Evolutionary conservation across 1,140 invertebrate genomes (phyloP).

Genomic region (Ditylenchus dipsaci): DNA sequence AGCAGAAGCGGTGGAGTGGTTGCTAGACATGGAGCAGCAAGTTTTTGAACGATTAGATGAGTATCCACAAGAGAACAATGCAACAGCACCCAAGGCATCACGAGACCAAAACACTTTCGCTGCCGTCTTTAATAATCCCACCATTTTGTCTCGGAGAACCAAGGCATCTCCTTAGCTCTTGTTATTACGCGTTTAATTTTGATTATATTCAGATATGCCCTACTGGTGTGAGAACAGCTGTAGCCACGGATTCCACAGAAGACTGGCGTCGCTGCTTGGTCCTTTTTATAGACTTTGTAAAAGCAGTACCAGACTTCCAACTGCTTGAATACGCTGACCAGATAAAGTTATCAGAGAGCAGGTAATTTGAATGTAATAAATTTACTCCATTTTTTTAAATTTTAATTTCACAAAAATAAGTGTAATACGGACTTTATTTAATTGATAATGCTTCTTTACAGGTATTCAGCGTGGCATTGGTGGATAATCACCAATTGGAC

Average conservation of each 20-base stretch:
- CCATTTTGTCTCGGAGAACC: background rate
- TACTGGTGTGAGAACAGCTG: slow-evolving; percentile 31
- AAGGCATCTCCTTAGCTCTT: background rate
- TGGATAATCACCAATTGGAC: slow-evolving; percentile 42
- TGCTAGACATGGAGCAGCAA: background rate
- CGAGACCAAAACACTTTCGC: background rate
- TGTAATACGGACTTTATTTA: too few species aligned
- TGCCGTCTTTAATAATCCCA: background rate
- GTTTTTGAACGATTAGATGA: background rate
- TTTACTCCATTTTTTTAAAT: slow-evolving; percentile 1
- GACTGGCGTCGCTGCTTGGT: slow-evolving; percentile 48
- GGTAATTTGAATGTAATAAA: too few species aligned
- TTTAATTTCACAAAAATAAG: too few species aligned
- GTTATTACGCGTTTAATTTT: background rate
- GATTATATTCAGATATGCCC: slow-evolving; percentile 15
- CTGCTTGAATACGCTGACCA: slow-evolving; percentile 29
- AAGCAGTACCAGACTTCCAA: slow-evolving; percentile 42
- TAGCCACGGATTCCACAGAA: slow-evolving; percentile 32
- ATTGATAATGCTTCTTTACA: too few species aligned
- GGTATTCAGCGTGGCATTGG: slow-evolving; percentile 50
- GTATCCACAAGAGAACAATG: background rate
- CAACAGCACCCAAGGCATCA: background rate
- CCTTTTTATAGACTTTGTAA: slow-evolving; percentile 42
- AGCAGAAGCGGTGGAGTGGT: background rate
- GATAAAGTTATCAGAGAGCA: slow-evolving; percentile 6